phyloP scores from a whole-genome alignment of 2,888 invertebrate species.

The Temnothorax ravouxi region DNA sequence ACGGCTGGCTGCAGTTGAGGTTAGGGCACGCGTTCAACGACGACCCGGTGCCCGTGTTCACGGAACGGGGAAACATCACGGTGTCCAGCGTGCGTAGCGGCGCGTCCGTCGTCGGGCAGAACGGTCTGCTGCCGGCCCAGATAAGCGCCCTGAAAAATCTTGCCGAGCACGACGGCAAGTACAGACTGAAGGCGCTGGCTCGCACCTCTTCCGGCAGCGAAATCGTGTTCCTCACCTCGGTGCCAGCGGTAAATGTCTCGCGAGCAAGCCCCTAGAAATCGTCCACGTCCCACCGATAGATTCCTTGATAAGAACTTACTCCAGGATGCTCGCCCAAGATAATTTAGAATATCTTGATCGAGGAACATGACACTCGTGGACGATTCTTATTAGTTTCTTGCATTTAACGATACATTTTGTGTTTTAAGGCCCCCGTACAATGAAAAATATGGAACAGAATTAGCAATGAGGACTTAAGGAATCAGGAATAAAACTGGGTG shows the following conservation, averaged over 20 bases:
- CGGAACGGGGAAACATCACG: conserved; percentile 90
- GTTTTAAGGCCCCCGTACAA: no score
- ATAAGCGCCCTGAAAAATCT: conserved; percentile 88
- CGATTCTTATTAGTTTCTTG: no score
- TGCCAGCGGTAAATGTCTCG: conserved; percentile 90
- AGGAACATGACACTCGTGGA: no score
- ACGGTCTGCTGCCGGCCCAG: conserved; percentile 88
- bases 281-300: not conserved
- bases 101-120: conserved; percentile 89
- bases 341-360: not conserved
- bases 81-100: conserved; percentile 91
- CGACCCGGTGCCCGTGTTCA: conserved; percentile 87
- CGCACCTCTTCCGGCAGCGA: conserved; percentile 90
- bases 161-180: conserved; percentile 91
- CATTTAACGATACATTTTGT: no score
- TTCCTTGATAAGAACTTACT: not conserved
- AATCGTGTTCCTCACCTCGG: conserved; percentile 91
- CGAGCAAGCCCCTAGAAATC: not conserved
- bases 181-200: conserved; percentile 91
- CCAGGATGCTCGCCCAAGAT: not conserved
- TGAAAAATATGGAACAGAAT: no score
- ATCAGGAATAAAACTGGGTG: no score
- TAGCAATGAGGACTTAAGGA: no score
- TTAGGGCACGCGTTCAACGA: conserved; percentile 90
- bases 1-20: conserved; percentile 91